Evolutionary conservation across 2,797 vertebrate genomes (phyloP), one percentile per base, ranked within the genome.

Genomic region (Eulemur mongoz): DNA sequence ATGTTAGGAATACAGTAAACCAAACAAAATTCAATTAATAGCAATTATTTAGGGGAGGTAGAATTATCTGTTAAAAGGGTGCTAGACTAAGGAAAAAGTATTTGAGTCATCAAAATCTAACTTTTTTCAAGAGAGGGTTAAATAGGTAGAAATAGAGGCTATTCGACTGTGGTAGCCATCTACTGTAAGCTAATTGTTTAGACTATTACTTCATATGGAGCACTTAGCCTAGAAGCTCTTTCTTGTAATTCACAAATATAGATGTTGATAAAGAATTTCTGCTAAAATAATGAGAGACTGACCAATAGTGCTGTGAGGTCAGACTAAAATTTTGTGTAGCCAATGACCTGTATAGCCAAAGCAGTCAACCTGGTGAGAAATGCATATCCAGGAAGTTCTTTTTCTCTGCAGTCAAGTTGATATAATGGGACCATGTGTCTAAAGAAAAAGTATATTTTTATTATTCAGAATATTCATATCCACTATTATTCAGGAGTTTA

Each of bases 11-110:
- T 27, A 50, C 18, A 13, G 22, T 32, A 18, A 94, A 81, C 4
- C 20, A 57, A 57, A 65, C 0, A 75, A 86, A 83, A 38, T 89
- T 43, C 11, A 40, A 75, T 23, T 48, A 38, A 45, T 18, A 35
- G 13, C 25, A 32, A 59, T 80, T 85, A 61, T 78, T 95, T 82
- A 35, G 43, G 45, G 9, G 38, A 89, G 11, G 2, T 63, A 78
- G 3, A 92, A 61, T 91, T 94, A 91, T 48, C 48, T 92, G 17
- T 87, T 84, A 87, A 38, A 80, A 95, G 40, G 12, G 18, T 79
- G 3, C 14, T 86, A 17, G 30, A 17, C 7, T 57, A n/a, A 5
- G 25, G 27, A 61, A 83, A 69, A 57, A 90, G 35, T 35, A 3
- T 80, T 48, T 18, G 59, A 73, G 4, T 93, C 38, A 69, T 78